Conservation (phyloP, 2,888 invertebrate species). For the Oligia strigilis region DNA sequence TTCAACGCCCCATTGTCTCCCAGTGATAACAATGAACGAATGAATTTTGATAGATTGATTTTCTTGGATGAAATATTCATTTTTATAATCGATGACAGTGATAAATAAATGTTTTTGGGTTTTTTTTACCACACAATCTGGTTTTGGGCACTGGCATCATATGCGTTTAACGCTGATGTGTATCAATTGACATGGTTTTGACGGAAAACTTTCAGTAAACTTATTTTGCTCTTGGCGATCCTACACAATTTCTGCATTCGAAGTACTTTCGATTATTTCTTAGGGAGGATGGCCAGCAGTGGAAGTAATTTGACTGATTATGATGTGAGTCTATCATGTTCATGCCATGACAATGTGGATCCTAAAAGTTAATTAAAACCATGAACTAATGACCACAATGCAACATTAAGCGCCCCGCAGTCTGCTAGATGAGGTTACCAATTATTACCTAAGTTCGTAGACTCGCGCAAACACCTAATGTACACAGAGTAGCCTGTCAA, state of each 20-base stretch:
- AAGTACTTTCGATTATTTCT: neutral
- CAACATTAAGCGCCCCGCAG: conserved; percentile 76
- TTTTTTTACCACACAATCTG: conserved; percentile 13
- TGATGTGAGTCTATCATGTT: neutral
- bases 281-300: neutral
- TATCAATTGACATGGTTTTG: neutral
- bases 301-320: neutral
- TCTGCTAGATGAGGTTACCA: conserved; percentile 70
- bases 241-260: neutral
- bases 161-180: neutral
- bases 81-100: conserved; percentile 39
- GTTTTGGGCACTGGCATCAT: neutral
- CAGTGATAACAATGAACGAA: conserved; percentile 64
- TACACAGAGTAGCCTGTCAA: conserved; percentile 54
- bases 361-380: conserved; percentile 20
- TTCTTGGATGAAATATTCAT: conserved; percentile 50
- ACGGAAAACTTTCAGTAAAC: neutral
- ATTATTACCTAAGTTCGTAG: conserved; percentile 64
- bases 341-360: neutral
- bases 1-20: conserved; percentile 63
- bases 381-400: conserved; percentile 46
- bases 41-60: conserved; percentile 62
- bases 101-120: conserved; percentile 9
- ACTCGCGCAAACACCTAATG: conserved; percentile 62
- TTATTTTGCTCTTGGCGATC: neutral